Conservation (phyloP, 2,113 vertebrate genomes). For the Sakesphorus luctuosus region DNA sequence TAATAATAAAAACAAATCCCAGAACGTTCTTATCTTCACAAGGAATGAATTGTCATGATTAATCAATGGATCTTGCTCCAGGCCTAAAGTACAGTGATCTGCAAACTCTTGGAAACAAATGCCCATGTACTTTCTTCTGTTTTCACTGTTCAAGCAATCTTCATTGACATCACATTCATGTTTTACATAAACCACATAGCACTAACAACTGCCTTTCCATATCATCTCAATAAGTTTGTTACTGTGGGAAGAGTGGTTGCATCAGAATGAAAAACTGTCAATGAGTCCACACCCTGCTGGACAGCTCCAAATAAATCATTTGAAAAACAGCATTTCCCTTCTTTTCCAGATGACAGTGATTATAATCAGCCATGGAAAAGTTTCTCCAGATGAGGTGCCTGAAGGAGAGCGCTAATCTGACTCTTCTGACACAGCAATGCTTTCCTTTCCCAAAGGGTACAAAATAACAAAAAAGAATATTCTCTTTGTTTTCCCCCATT, state of each 20-base stretch:
- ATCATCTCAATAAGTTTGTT: not conserved
- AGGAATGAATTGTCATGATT: not conserved
- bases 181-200: not conserved
- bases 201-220: not conserved
- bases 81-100: not conserved
- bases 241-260: not conserved
- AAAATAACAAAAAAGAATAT: slow-evolving; percentile 35
- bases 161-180: not conserved
- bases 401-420: slow-evolving; percentile 42
- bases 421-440: slow-evolving; percentile 50
- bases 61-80: not conserved
- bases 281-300: slow-evolving; percentile 11
- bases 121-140: not conserved
- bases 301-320: slow-evolving; percentile 63
- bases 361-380: slow-evolving; percentile 53
- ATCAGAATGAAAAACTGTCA: slow-evolving; percentile 9
- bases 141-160: not conserved
- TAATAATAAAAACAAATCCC: not conserved
- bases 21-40: not conserved
- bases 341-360: slow-evolving; percentile 60
- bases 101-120: not conserved
- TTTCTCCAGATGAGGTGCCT: slow-evolving; percentile 64
- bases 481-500: slow-evolving; percentile 34
- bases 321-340: slow-evolving; percentile 40
- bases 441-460: slow-evolving; percentile 58